phyloP scores from a whole-genome alignment of 2,888 invertebrate species.

The Caenorhabditis virilis region DNA sequence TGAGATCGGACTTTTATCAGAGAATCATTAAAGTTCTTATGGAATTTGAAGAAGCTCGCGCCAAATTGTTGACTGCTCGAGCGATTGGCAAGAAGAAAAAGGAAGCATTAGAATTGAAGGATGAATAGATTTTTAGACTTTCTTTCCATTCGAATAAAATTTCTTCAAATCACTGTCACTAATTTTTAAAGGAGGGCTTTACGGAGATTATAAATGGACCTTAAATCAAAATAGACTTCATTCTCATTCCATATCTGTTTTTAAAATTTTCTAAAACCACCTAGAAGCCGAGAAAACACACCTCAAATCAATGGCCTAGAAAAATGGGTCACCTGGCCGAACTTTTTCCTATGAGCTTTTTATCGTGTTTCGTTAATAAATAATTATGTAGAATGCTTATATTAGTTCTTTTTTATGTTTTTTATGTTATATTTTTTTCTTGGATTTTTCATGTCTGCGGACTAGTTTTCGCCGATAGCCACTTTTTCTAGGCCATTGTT shows the following conservation, averaged over 20 bases:
- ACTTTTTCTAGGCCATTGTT: too few species aligned
- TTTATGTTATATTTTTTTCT: too few species aligned
- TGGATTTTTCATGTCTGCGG: too few species aligned
- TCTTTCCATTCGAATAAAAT: background rate
- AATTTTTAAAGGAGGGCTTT: slow-evolving; percentile 1
- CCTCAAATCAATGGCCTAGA: too few species aligned
- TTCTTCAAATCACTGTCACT: background rate
- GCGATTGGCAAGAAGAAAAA: slow-evolving; percentile 21
- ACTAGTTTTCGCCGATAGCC: too few species aligned
- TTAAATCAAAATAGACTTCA: background rate
- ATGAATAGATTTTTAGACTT: slow-evolving; percentile 4
- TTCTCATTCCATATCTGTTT: background rate
- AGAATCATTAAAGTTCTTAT: slow-evolving; percentile 58
- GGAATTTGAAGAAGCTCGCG: slow-evolving; percentile 58
- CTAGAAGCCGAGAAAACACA: too few species aligned
- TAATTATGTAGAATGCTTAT: too few species aligned
- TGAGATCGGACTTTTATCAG: slow-evolving; percentile 53
- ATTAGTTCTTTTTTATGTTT: too few species aligned
- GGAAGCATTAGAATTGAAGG: background rate
- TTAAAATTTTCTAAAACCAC: background rate
- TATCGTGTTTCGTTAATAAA: too few species aligned
- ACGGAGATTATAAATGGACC: background rate
- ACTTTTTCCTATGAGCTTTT: too few species aligned
- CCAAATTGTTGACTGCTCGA: slow-evolving; percentile 48
- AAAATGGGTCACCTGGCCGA: too few species aligned